Conservation (phyloP, 1,140 invertebrate species). For the Sipha flava region DNA sequence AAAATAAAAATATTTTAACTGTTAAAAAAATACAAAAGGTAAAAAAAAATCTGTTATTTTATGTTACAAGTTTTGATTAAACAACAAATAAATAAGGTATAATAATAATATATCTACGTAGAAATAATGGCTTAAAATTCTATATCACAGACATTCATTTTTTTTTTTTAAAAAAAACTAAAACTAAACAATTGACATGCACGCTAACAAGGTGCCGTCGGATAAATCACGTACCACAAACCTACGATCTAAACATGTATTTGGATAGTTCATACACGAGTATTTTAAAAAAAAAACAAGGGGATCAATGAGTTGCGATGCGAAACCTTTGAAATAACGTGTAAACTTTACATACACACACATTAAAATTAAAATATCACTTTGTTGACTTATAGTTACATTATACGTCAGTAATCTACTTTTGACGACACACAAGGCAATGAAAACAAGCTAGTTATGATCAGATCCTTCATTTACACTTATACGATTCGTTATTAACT, state of each 20-base stretch:
- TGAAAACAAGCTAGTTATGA: too few relatives aligned
- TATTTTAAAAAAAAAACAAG: neutral
- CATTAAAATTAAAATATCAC: neutral
- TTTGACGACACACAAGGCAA: too few relatives aligned
- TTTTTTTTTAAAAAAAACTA: neutral
- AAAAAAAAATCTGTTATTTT: neutral
- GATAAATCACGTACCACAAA: too few relatives aligned
- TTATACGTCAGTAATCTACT: too few relatives aligned
- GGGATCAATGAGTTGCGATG: neutral
- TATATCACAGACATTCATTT: conserved; percentile 1
- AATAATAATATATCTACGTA: neutral
- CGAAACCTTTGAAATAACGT: neutral
- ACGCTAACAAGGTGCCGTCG: too few relatives aligned
- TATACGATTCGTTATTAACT: too few relatives aligned
- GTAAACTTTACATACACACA: neutral
- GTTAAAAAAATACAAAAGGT: neutral
- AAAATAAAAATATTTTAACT: conserved; percentile 5
- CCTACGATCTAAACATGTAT: neutral
- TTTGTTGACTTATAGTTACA: neutral
- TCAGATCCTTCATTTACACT: too few relatives aligned
- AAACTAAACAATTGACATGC: neutral
- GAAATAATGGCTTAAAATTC: neutral
- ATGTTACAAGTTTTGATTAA: neutral
- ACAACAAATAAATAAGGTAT: neutral
- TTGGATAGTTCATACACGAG: neutral